Percentiles rank a stretch among this genome's conserved stretches.
Evolutionary conservation across 2,888 invertebrate species (phyloP).

Genomic region (Gastracanthus pulcherrimus): DNA sequence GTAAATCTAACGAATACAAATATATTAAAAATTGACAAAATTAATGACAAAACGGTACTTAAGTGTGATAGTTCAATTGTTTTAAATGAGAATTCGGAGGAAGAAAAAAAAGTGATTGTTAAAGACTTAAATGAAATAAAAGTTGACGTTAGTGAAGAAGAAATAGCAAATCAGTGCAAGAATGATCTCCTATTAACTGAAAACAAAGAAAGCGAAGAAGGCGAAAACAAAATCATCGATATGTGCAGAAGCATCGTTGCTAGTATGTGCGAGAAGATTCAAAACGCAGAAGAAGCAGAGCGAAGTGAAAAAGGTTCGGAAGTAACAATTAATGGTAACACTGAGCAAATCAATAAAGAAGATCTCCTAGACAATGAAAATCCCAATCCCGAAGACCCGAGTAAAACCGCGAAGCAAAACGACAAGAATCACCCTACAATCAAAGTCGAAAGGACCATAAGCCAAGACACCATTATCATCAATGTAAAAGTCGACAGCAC

Average conservation of each 20-base stretch:
- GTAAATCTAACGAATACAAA: too few relatives aligned
- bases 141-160: background rate
- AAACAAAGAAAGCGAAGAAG: background rate
- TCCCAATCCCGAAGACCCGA: background rate
- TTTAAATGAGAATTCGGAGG: background rate
- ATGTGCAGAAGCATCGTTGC: constrained; percentile 8
- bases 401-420: background rate
- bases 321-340: background rate
- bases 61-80: background rate
- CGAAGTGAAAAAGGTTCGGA: background rate
- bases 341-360: background rate
- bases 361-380: background rate
- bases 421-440: background rate
- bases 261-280: background rate
- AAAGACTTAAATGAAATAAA: background rate
- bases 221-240: background rate
- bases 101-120: background rate
- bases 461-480: background rate
- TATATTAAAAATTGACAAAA: too few relatives aligned
- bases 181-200: background rate
- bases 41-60: background rate
- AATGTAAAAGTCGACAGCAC: background rate
- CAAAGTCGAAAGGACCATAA: background rate
- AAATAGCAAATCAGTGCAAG: background rate
- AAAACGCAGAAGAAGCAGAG: background rate